Conservation (phyloP, 1,140 invertebrate species). For the Drosophila ogumai region DNA sequence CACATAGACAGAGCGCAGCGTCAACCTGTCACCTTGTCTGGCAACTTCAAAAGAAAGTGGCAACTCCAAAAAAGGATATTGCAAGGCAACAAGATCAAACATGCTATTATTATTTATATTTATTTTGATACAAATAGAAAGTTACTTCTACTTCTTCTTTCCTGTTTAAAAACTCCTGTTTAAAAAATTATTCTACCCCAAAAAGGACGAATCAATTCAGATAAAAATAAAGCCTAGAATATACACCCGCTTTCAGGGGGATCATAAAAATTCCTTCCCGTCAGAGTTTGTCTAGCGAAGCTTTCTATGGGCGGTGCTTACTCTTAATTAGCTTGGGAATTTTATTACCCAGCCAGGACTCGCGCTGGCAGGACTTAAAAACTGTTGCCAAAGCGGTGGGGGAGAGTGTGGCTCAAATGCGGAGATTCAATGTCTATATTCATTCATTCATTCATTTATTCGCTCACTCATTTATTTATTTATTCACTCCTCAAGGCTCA, state of each 20-base stretch:
- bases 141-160: background rate
- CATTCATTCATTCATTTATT: background rate
- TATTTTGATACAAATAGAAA: background rate
- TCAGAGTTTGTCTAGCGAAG: background rate
- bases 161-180: background rate
- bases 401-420: slow-evolving; percentile 1
- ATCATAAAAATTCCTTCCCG: background rate
- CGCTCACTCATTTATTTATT: background rate
- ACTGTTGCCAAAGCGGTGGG: background rate
- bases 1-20: background rate
- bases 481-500: slow-evolving; percentile 8
- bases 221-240: background rate
- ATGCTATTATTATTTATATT: background rate
- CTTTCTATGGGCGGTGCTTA: slow-evolving; percentile 2
- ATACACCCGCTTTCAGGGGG: background rate
- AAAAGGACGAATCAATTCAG: background rate
- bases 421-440: background rate
- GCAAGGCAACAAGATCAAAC: background rate
- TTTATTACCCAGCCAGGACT: slow-evolving; percentile 12
- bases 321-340: slow-evolving; percentile 14
- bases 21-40: slow-evolving; percentile 4
- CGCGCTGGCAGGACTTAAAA: background rate
- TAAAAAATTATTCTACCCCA: background rate
- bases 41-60: background rate
- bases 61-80: background rate